Evolutionary conservation across 2,113 vertebrate genomes (phyloP).

Genomic region (Struthidea cinerea): DNA sequence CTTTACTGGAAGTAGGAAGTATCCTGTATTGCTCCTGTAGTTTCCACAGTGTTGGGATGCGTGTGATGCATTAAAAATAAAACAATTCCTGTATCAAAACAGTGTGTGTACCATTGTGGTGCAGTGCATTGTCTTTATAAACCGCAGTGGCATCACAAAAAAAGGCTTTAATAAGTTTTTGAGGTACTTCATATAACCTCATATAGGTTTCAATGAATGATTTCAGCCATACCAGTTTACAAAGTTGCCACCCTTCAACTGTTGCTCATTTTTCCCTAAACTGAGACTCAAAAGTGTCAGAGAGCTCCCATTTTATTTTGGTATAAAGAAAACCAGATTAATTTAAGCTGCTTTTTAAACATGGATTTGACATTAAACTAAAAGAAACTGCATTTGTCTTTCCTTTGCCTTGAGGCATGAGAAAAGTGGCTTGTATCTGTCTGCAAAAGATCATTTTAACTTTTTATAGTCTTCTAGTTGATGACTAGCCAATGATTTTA

Average conservation of each 20-base stretch:
- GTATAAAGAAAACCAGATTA: not conserved
- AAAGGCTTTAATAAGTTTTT: not conserved
- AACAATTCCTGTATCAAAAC: not conserved
- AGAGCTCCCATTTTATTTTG: not conserved
- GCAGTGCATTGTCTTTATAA: not conserved
- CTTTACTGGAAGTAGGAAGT: not conserved
- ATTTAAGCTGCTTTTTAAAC: not conserved
- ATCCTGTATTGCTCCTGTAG: rapidly evolving
- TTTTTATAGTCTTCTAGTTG: not conserved
- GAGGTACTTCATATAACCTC: not conserved
- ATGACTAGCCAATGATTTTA: not conserved
- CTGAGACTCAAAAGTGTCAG: not conserved
- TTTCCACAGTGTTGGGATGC: not conserved
- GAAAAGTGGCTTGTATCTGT: not conserved
- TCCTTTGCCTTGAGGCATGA: not conserved
- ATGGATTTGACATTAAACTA: not conserved
- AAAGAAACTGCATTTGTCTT: not conserved
- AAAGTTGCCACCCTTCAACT: not conserved
- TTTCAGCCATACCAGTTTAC: not conserved
- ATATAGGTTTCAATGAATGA: not conserved
- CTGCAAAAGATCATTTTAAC: not conserved
- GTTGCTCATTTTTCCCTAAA: not conserved
- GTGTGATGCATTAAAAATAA: not conserved
- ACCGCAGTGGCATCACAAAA: not conserved
- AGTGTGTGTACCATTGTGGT: not conserved